These are phyloP conservation scores for Brevimyrus niger DNA, from an alignment of 2,113 vertebrate species.

Conservation along the genomic window DNA sequence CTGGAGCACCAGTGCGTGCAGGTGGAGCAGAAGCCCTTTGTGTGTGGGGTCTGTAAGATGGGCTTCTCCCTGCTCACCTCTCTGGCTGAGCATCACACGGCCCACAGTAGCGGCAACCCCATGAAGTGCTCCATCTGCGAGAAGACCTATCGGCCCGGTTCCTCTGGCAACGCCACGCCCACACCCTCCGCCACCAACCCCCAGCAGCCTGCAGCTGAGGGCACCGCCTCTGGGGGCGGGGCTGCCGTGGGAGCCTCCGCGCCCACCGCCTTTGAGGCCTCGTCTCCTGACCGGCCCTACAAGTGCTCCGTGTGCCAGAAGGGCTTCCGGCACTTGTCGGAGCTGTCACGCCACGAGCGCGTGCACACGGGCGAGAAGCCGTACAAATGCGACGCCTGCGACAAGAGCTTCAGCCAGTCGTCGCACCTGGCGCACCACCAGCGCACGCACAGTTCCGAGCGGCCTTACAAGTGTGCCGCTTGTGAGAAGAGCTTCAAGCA, in stretches of 20 bases:
- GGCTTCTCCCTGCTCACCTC: slow-evolving; percentile 94
- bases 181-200: slow-evolving; percentile 44
- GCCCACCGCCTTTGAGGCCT: slow-evolving; percentile 38
- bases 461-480: slow-evolving; percentile 90
- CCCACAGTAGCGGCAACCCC: slow-evolving; percentile 76
- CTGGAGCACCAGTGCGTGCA: slow-evolving; percentile 95
- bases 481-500: slow-evolving; percentile 98
- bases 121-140: slow-evolving; percentile 97
- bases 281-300: slow-evolving; percentile 77
- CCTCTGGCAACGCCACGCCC: slow-evolving; percentile 48
- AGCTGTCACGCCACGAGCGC: slow-evolving; percentile 86
- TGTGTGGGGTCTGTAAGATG: slow-evolving; percentile 96
- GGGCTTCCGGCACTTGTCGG: slow-evolving; percentile 91
- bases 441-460: slow-evolving; percentile 88
- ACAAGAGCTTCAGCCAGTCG: slow-evolving; percentile 97
- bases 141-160: slow-evolving; percentile 82
- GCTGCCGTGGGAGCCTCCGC: slow-evolving; percentile 54
- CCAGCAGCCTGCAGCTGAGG: slow-evolving; percentile 50
- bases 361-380: slow-evolving; percentile 96
- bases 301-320: slow-evolving; percentile 94
- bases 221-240: slow-evolving; percentile 53
- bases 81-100: slow-evolving; percentile 84
- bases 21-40: slow-evolving; percentile 96
- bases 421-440: slow-evolving; percentile 96
- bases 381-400: slow-evolving; percentile 89